phyloP scores from a whole-genome alignment of 2,113 vertebrate genomes.

The Dissostichus mawsoni region DNA sequence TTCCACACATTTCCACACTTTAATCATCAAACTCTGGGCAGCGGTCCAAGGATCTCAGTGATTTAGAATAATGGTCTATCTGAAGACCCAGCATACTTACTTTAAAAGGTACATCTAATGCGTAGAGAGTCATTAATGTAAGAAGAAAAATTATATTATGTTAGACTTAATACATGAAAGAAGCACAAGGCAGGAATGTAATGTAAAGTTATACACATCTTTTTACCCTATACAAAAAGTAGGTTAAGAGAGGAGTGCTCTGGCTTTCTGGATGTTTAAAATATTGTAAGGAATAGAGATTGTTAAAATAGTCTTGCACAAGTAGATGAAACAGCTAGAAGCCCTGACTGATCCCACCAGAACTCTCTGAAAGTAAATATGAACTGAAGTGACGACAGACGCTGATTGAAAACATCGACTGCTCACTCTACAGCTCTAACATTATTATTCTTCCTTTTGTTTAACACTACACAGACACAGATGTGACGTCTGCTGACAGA shows the following conservation, averaged over 20 bases:
- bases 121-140: constrained; percentile 20
- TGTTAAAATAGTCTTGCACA: not conserved
- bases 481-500: constrained; percentile 12
- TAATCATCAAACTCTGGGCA: constrained; percentile 35
- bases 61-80: constrained; percentile 32
- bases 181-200: not conserved
- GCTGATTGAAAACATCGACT: constrained; percentile 1
- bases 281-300: not conserved
- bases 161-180: constrained; percentile 12
- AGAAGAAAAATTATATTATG: not conserved
- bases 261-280: not conserved
- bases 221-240: not conserved
- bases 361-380: not conserved
- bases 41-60: constrained; percentile 16
- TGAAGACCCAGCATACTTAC: not conserved
- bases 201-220: not conserved
- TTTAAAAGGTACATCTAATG: constrained; percentile 36
- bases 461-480: constrained; percentile 18
- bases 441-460: not conserved
- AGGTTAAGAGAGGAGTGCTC: no score
- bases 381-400: not conserved
- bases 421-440: not conserved
- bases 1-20: constrained; percentile 7
- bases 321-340: not conserved
- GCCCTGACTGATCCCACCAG: not conserved